These are phyloP conservation scores for Loris lydekkerianus DNA, from an alignment of 2,797 vertebrate species.

Conservation along the genomic window DNA sequence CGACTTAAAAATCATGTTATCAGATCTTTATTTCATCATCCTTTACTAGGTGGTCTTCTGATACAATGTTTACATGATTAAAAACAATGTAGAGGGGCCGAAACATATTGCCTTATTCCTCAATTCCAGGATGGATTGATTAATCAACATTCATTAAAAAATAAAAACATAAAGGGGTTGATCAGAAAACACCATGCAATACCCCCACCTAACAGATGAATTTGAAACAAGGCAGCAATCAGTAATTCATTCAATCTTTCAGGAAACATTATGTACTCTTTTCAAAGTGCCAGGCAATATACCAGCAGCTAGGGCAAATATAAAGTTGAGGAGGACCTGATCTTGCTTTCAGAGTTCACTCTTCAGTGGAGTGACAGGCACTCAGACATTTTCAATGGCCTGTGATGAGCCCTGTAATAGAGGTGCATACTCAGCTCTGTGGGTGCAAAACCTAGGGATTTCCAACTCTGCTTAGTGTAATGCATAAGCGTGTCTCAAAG, in stretches of 20 bases:
- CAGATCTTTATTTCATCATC: neutral
- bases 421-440: neutral
- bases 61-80: neutral
- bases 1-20: neutral
- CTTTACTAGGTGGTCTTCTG: neutral
- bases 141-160: neutral
- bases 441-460: neutral
- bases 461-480: neutral
- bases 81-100: neutral
- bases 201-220: neutral
- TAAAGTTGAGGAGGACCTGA: neutral
- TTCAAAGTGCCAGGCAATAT: neutral
- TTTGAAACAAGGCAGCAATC: neutral
- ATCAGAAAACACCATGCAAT: neutral
- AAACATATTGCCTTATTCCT: neutral
- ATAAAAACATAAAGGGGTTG: too few species aligned
- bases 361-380: neutral
- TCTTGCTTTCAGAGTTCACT: neutral
- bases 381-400: neutral
- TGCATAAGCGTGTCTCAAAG: neutral
- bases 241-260: neutral
- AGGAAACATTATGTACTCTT: neutral
- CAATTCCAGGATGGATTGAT: neutral
- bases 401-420: neutral
- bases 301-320: neutral